These are phyloP conservation scores for Eulemur albifrons DNA, from an alignment of 2,797 vertebrate species.

Conservation along the genomic window DNA sequence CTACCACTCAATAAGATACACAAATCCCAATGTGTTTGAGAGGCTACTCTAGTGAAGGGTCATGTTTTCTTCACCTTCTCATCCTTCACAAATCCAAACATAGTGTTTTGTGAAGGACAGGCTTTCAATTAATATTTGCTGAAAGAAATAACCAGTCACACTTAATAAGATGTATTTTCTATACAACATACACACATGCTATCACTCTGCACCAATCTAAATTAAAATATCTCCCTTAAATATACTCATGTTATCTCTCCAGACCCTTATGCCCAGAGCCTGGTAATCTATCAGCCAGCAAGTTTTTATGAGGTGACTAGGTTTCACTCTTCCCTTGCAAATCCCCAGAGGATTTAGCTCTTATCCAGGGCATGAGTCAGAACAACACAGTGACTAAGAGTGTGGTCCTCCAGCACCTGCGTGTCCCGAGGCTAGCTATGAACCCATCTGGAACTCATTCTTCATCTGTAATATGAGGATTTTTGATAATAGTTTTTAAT, in stretches of 20 bases:
- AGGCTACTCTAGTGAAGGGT: not conserved
- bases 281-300: slow-evolving; percentile 21
- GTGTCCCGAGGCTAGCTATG: not conserved
- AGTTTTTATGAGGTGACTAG: not conserved
- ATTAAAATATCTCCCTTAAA: not conserved
- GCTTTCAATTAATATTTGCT: slow-evolving; percentile 30
- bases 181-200: not conserved
- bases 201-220: not conserved
- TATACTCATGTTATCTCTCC: not conserved
- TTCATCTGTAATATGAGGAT: not conserved
- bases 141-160: slow-evolving; percentile 16
- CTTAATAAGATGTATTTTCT: not conserved
- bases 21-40: not conserved
- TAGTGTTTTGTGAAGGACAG: not conserved
- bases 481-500: not conserved
- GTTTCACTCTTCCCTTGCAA: not conserved
- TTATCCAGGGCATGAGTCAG: not conserved
- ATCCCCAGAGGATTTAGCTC: not conserved
- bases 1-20: not conserved
- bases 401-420: not conserved
- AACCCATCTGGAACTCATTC: not conserved
- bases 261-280: not conserved
- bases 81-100: not conserved
- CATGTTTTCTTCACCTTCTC: not conserved
- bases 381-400: not conserved